phyloP scores from a whole-genome alignment of 2,113 vertebrate genomes.

The Artemisiospiza belli region DNA sequence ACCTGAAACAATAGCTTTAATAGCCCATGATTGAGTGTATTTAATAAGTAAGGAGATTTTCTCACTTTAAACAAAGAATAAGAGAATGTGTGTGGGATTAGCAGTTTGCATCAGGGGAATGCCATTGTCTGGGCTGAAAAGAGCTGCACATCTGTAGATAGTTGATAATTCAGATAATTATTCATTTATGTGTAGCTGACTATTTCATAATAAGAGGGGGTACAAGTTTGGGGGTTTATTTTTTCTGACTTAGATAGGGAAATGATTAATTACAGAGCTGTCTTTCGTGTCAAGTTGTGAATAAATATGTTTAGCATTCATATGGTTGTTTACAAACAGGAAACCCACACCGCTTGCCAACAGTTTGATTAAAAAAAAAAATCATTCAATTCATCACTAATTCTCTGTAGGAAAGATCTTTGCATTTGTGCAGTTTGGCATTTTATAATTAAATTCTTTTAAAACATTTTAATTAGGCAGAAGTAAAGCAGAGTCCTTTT shows the following conservation, averaged over 20 bases:
- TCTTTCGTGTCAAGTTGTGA: conserved; percentile 75
- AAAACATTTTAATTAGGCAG: conserved; percentile 73
- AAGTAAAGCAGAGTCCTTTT: conserved; percentile 53
- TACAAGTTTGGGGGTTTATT: conserved; percentile 61
- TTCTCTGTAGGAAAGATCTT: conserved; percentile 72
- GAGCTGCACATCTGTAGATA: conserved; percentile 78
- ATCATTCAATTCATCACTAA: conserved; percentile 63
- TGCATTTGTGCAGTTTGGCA: conserved; percentile 64
- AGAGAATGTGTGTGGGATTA: conserved; percentile 77
- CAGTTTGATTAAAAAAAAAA: conserved; percentile 69
- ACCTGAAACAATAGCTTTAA: conserved; percentile 83
- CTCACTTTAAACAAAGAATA: conserved; percentile 78
- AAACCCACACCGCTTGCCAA: conserved; percentile 66
- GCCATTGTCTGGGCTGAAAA: conserved; percentile 74
- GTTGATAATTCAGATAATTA: conserved; percentile 80
- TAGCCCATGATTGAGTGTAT: conserved; percentile 74
- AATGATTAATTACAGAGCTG: conserved; percentile 78
- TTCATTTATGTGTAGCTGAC: conserved; percentile 67
- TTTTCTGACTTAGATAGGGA: conserved; percentile 67
- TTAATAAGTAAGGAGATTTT: conserved; percentile 79
- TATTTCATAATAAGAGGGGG: conserved; percentile 42
- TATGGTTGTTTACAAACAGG: conserved; percentile 75
- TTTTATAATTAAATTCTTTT: conserved; percentile 72
- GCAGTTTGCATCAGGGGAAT: conserved; percentile 56
- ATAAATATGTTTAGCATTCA: conserved; percentile 76